A percentile compares a stretch with the other conserved stretches of the same genome.
Conservation (phyloP, 2,113 vertebrate genomes). For the Petaurus breviceps region DNA sequence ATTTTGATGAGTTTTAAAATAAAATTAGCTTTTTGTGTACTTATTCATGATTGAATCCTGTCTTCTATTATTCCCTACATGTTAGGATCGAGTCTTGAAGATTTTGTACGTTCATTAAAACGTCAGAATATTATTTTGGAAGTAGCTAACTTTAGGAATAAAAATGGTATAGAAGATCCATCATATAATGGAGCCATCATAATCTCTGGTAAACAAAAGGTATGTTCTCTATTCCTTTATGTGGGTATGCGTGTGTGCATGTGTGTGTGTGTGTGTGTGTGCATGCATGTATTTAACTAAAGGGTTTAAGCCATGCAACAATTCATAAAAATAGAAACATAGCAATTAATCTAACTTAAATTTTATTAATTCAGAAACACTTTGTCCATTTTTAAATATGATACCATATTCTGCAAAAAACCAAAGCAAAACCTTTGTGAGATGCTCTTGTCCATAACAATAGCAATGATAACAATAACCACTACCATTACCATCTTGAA, state of each 20-base stretch:
- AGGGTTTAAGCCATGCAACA: not conserved
- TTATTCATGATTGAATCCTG: not conserved
- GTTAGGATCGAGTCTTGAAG: constrained; percentile 89
- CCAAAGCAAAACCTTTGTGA: not conserved
- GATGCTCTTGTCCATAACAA: not conserved
- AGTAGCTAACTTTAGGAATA: constrained; percentile 76
- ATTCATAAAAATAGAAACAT: not conserved
- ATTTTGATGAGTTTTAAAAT: not conserved
- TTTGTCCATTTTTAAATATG: not conserved
- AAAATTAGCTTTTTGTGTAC: not conserved
- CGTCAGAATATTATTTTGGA: constrained; percentile 89
- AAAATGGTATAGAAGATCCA: constrained; percentile 85
- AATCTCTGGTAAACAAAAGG: constrained; percentile 88
- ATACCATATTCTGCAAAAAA: not conserved
- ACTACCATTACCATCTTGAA: not conserved
- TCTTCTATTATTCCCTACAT: constrained; percentile 37
- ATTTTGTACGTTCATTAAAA: constrained; percentile 89
- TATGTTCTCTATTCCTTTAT: constrained; percentile 57
- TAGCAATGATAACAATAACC: not conserved
- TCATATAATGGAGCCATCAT: constrained; percentile 91
- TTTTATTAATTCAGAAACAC: not conserved
- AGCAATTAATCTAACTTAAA: not conserved
- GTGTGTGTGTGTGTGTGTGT: not conserved
- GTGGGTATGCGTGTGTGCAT: not conserved
- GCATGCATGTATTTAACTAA: not conserved